phyloP scores from a whole-genome alignment of 2,113 vertebrate genomes.

The Mustela lutreola region DNA sequence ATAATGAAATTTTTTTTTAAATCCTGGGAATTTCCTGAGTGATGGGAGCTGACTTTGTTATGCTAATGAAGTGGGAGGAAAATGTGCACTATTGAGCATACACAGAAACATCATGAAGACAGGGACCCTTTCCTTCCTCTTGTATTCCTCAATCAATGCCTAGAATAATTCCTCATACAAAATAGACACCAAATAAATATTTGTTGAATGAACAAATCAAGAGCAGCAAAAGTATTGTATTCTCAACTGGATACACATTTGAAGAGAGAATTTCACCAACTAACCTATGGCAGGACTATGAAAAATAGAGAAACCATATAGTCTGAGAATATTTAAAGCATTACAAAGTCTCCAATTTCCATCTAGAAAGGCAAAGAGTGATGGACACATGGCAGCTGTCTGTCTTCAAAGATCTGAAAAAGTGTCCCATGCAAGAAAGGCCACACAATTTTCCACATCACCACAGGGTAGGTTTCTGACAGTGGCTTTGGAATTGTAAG shows the following conservation, averaged over 20 bases:
- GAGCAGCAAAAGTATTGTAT: background rate
- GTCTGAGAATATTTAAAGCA: background rate
- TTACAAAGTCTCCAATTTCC: background rate
- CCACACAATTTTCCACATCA: background rate
- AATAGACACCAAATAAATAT: background rate
- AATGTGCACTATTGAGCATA: background rate
- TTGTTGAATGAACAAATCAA: background rate
- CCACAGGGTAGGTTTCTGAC: background rate
- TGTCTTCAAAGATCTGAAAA: background rate
- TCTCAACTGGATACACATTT: background rate
- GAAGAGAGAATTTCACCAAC: conserved; percentile 36
- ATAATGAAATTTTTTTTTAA: background rate
- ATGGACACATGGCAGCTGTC: background rate
- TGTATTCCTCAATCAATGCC: background rate
- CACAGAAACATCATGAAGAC: background rate
- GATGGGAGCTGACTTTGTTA: background rate
- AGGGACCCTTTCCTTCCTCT: background rate
- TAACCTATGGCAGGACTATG: background rate
- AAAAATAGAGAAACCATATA: background rate
- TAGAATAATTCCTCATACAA: background rate
- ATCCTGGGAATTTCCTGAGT: background rate
- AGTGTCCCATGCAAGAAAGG: background rate
- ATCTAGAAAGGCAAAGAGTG: background rate
- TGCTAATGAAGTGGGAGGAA: background rate
- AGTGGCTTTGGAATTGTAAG: background rate